These are phyloP conservation scores for Leucania comma DNA, from an alignment of 2,888 invertebrate genomes.

Conservation along the genomic window DNA sequence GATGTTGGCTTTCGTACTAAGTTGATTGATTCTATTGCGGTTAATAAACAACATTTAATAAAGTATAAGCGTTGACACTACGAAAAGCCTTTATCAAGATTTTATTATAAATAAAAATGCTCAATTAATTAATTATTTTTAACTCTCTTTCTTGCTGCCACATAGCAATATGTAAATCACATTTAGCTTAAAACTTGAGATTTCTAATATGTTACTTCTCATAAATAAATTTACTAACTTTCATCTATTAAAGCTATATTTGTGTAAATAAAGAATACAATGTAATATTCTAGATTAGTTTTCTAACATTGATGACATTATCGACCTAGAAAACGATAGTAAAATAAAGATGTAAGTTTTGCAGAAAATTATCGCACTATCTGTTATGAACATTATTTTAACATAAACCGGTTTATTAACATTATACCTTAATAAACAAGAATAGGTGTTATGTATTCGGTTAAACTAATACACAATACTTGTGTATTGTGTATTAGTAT, in stretches of 20 bases:
- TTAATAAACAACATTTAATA: not conserved
- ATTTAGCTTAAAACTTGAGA: too few relatives aligned
- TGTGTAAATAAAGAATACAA: not conserved
- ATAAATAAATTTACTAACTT: not conserved
- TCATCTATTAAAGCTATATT: not conserved
- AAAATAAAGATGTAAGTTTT: slow-evolving; percentile 6
- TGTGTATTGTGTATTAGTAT: too few relatives aligned
- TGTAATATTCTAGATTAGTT: not conserved
- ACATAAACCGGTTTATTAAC: slow-evolving; percentile 1
- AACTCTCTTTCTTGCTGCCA: too few relatives aligned
- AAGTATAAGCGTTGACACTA: not conserved
- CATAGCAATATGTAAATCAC: too few relatives aligned
- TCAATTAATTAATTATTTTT: too few relatives aligned
- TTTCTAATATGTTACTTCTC: not conserved
- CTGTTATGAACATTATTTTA: slow-evolving; percentile 4
- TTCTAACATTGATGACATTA: not conserved
- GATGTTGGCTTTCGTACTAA: not conserved
- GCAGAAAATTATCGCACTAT: slow-evolving; percentile 6
- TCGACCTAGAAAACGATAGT: not conserved
- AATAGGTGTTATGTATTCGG: slow-evolving; percentile 9
- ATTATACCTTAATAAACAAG: slow-evolving; percentile 11
- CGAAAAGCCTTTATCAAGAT: too few relatives aligned
- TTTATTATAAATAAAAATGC: too few relatives aligned
- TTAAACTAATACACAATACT: not conserved
- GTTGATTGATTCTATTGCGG: slow-evolving; percentile 2